phyloP scores from a whole-genome alignment of 2,113 vertebrate species.

The Zosterops pallidus region DNA sequence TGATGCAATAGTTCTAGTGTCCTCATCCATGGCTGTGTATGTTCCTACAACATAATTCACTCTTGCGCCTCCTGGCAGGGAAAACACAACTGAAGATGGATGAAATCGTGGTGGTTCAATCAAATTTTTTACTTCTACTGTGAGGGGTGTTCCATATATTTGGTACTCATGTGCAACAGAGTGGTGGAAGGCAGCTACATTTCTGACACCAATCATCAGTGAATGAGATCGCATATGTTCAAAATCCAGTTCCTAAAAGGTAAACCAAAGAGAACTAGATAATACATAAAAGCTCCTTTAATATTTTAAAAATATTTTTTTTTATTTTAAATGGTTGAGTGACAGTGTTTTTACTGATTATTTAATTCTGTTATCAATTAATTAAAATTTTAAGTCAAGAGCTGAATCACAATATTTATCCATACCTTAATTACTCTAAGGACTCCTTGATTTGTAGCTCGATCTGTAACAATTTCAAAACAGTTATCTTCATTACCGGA shows the following conservation, averaged over 20 bases:
- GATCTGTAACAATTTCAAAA: conserved; percentile 86
- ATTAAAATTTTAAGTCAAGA: background rate
- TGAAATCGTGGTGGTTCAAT: conserved; percentile 80
- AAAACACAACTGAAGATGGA: conserved; percentile 69
- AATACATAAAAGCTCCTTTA: background rate
- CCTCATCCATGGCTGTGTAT: conserved; percentile 80
- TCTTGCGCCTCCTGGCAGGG: conserved; percentile 69
- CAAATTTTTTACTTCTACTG: conserved; percentile 80
- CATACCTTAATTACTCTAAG: conserved; percentile 84
- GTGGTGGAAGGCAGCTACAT: conserved; percentile 83
- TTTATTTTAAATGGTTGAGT: background rate
- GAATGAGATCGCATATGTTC: conserved; percentile 78
- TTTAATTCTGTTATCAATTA: background rate
- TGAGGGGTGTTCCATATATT: conserved; percentile 69
- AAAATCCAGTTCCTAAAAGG: conserved; percentile 84
- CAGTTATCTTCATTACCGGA: conserved; percentile 88
- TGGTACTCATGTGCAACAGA: conserved; percentile 61
- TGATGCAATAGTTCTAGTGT: conserved; percentile 81
- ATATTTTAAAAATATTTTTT: background rate
- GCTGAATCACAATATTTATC: background rate
- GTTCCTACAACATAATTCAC: conserved; percentile 69
- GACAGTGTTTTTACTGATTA: background rate
- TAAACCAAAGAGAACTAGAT: background rate
- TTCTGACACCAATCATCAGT: conserved; percentile 80
- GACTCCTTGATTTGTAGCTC: conserved; percentile 86